Conservation (phyloP, 2,888 invertebrate genomes). For the Drymonia ruficornis region DNA sequence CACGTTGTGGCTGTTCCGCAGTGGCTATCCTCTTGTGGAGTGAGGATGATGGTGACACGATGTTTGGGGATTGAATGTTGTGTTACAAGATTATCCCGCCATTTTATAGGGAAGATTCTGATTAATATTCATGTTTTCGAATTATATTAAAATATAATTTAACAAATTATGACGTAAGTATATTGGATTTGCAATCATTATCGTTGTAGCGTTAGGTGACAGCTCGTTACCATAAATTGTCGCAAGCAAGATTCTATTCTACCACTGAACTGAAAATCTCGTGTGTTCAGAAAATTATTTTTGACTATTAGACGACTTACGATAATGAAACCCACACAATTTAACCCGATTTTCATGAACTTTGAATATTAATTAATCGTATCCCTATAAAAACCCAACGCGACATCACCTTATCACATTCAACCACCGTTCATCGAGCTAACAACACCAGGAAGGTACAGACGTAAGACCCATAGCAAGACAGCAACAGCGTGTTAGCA, state of each 20-base stretch:
- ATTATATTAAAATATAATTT: not conserved
- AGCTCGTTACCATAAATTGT: too few relatives aligned
- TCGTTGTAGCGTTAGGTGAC: not conserved
- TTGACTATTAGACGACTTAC: too few relatives aligned
- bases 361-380: not conserved
- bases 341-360: not conserved
- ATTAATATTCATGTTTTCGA: not conserved
- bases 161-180: not conserved
- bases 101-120: not conserved
- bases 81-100: not conserved
- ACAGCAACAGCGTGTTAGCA: not conserved
- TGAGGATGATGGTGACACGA: not conserved
- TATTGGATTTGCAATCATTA: too few relatives aligned
- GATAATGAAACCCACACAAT: not conserved
- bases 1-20: not conserved
- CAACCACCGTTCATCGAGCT: not conserved
- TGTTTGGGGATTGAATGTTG: not conserved
- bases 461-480: not conserved
- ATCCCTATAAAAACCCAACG: not conserved
- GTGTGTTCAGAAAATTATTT: too few relatives aligned
- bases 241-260: too few relatives aligned
- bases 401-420: not conserved
- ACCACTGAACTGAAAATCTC: too few relatives aligned
- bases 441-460: not conserved
- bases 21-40: not conserved